Evolutionary conservation across 35 echinoderm and acorn worm genomes (phyloP), one percentile per base, ranked within the genome.

Genomic region (Patiria miniata): DNA sequence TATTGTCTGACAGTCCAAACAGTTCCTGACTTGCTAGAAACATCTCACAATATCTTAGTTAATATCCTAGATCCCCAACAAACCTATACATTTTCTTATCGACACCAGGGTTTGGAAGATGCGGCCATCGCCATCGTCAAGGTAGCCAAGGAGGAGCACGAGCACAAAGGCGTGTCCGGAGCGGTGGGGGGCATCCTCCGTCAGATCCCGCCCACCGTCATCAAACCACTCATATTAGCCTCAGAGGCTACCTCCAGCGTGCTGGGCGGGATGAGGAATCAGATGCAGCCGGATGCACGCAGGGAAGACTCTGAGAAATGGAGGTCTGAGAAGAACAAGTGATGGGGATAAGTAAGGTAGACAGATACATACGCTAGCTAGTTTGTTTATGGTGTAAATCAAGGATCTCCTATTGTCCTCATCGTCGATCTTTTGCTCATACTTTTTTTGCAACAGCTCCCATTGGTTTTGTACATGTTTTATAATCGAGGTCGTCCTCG

Each of bases 251-350:
- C 93, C 29, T 95, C 93, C 51, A 91, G 92, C 81, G 91, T 87
- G 38, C 61, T 91, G 26, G 92, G 88, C 39, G 93, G 93, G 12
- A 79, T 91, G 79, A 80, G 93, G 18, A 95, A 95, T 59, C 93
- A 95, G 84, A 93, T 97, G 78, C 79, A 88, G 76, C 95, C 95
- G 18, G 95, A 97, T 86, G 95, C 95, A 9, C 87, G 92, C 53
- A 97, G 93, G 84, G 95, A 97, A 57, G 95, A 93, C 83, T 80
- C 84, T 47, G 95, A 97, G 39, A 97, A 97, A 51, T 97, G 95
- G 95, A 59, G 92, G 23, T 94, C 91, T 78, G 73, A 92, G 68
- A 30, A 60, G 30, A 84, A 32, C 38, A 59, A 39, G 42, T 80
- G 78, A 80, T 29, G 42, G 42, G 42, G 42, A 6, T 4, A 12